Base-by-base conservation (phyloP, 2,888 invertebrate genomes). In the Stenurella melanura region DNA sequence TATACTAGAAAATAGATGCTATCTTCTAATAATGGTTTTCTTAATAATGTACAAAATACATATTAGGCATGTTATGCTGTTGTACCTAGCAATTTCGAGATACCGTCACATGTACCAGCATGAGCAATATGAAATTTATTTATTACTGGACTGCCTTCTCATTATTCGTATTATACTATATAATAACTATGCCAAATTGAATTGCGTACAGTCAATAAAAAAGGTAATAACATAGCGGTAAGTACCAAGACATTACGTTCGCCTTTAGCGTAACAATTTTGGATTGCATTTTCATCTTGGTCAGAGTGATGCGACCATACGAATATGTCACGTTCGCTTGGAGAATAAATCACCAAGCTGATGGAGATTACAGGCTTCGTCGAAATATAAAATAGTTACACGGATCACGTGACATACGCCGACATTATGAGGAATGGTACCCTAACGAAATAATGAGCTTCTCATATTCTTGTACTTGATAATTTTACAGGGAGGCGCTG, bases 131-230 rank as follows among this genome's bases (percentile, higher is more conserved):
- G 38, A 63, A 50, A 54, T 79, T 76, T 78, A 80, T 78, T 76
- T 74, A 56, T 63, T 56, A 63, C 67, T 15, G 73, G 74, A 80
- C 77, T 78, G 78, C 78, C 80, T 80, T 75, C 78, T 78, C 77
- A 80, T 79, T 79, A 78, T 77, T 74, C 76, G 72, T 77, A 78
- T 80, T 81, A 80, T 74, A 71, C 78, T 71, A 69, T 73, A 76
- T 81, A 81, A 80, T 82, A 80, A 77, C 80, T 77, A 78, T 80
- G 79, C 81, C 79, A 81, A 81, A 82, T 82, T 81, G 82, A 82
- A 81, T 79, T 81, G 78, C 81, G 79, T 78, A 60, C 75, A 75
- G 75, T 70, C 80, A 78, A 80, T 81, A 82, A 82, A 81, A 81
- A 81, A 81, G 69, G 69, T 82, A 82, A 82, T 82, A 80, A 82